phyloP scores from a whole-genome alignment of 2,797 vertebrate genomes.

The Rhyacichthys aspro region DNA sequence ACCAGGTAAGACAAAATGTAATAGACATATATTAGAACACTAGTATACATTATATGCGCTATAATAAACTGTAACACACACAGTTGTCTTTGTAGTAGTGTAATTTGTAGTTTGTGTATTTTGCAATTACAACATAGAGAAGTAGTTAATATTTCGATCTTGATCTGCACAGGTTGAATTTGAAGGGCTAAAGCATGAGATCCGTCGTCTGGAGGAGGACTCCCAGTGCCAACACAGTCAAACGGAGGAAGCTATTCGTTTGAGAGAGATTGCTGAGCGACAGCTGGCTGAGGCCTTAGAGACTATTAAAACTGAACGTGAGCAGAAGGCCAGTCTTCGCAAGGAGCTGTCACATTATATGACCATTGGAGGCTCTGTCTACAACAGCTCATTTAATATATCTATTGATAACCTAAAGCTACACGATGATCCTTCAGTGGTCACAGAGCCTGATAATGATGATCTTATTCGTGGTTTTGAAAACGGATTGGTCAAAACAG shows the following conservation, averaged over 20 bases:
- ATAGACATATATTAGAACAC: neutral
- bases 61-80: no score
- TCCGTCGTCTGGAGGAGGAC: conserved; percentile 94
- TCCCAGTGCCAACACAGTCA: conserved; percentile 93
- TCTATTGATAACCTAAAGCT: conserved; percentile 83
- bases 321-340: conserved; percentile 93
- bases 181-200: conserved; percentile 97
- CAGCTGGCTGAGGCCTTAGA: conserved; percentile 94
- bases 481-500: conserved; percentile 84
- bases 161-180: conserved; percentile 89
- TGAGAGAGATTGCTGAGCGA: conserved; percentile 94
- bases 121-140: neutral
- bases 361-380: conserved; percentile 92
- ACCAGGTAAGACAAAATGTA: conserved; percentile 80
- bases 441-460: conserved; percentile 84
- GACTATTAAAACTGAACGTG: conserved; percentile 93
- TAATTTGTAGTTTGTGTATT: no score
- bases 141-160: neutral
- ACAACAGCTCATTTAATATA: conserved; percentile 87
- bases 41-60: neutral
- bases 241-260: conserved; percentile 90
- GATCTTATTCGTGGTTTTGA: conserved; percentile 91
- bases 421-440: conserved; percentile 78
- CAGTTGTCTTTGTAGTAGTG: no score
- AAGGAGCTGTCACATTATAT: conserved; percentile 97